A percentile compares a stretch with the other conserved stretches of the same genome.
phyloP scores from a whole-genome alignment of 2,797 vertebrate species.

The Dromococcyx pavoninus region DNA sequence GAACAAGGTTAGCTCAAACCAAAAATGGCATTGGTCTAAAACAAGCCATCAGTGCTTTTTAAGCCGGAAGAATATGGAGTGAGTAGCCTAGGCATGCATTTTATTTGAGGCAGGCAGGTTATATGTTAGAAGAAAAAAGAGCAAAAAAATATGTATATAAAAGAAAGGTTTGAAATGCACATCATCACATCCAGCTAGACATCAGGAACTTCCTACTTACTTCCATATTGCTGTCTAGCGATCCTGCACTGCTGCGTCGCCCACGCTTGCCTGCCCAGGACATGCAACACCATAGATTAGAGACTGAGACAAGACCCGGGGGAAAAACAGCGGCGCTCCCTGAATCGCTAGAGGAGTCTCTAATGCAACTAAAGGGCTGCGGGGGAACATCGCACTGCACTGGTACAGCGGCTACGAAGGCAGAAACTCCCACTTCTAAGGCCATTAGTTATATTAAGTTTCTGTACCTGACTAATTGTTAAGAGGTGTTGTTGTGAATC shows the following conservation, averaged over 20 bases:
- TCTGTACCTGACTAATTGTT: not conserved
- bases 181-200: conserved; percentile 89
- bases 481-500: not conserved
- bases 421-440: not conserved
- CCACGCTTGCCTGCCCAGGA: conserved; percentile 99
- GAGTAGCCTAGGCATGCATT: conserved; percentile 92
- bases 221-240: conserved; percentile 99
- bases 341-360: conserved; percentile 68
- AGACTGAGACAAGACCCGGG: conserved; percentile 86
- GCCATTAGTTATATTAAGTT: not conserved
- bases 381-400: not conserved
- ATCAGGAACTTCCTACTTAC: conserved; percentile 90
- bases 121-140: conserved; percentile 75
- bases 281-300: conserved; percentile 97
- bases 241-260: conserved; percentile 99
- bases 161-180: conserved; percentile 84
- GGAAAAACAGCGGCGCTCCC: conserved; percentile 74
- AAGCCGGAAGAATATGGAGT: conserved; percentile 76
- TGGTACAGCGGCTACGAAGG: not conserved
- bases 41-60: conserved; percentile 77
- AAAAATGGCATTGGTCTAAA: conserved; percentile 77
- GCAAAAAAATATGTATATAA: conserved; percentile 80
- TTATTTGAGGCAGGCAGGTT: conserved; percentile 89
- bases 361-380: conserved; percentile 24
- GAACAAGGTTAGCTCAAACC: conserved; percentile 78